phyloP scores from a whole-genome alignment of 2,888 invertebrate genomes.

The Meteorus colon region DNA sequence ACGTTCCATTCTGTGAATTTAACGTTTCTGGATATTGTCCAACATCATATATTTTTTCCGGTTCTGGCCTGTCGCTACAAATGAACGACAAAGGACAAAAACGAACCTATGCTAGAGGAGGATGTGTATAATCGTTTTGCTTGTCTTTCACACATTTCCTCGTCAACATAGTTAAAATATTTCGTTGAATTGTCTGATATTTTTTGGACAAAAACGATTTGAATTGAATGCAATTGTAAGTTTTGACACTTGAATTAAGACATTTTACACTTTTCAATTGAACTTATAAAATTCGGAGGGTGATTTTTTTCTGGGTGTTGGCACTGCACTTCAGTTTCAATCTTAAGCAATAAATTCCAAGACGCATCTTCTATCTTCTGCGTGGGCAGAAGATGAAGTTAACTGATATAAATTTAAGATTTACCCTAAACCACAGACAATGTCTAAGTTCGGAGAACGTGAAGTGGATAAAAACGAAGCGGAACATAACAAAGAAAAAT shows the following conservation, averaged over 20 bases:
- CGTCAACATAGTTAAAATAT: too few species aligned
- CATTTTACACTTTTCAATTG: too few species aligned
- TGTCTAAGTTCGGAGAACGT: conserved; percentile 32
- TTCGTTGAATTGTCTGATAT: too few species aligned
- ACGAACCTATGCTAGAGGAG: neutral
- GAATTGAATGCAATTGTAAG: too few species aligned
- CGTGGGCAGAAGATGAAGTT: conserved; percentile 12
- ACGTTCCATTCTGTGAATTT: conserved; percentile 1
- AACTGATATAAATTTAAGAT: conserved; percentile 40
- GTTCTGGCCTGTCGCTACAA: neutral
- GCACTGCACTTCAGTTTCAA: neutral
- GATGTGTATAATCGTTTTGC: too few species aligned
- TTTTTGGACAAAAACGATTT: too few species aligned
- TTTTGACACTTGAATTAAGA: too few species aligned
- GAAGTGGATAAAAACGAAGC: conserved; percentile 16
- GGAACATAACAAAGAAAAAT: neutral
- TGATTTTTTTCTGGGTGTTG: neutral
- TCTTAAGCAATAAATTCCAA: neutral
- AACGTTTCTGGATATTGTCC: neutral
- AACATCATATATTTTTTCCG: neutral
- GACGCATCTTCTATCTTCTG: neutral
- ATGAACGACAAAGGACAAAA: neutral
- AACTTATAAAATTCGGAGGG: too few species aligned
- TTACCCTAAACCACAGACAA: conserved; percentile 21
- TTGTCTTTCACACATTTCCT: too few species aligned